phyloP scores from a whole-genome alignment of 2,113 vertebrate genomes.

The Hiodon tergisus region DNA sequence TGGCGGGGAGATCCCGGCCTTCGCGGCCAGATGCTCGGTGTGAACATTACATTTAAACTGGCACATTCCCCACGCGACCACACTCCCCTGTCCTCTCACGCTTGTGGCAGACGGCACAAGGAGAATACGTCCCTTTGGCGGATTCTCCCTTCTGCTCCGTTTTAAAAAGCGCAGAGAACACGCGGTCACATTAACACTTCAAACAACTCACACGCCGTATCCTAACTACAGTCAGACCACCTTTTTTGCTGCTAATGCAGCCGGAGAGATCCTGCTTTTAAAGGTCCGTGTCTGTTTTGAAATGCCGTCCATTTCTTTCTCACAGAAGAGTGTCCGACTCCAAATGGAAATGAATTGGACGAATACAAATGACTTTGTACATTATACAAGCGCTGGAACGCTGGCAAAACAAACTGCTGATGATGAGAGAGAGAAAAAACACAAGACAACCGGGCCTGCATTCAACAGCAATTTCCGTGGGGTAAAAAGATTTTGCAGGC shows the following conservation, averaged over 20 bases:
- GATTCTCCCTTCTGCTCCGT: too few relatives aligned
- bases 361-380: not conserved
- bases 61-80: too few relatives aligned
- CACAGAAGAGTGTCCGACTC: not conserved
- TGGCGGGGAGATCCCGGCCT: too few relatives aligned
- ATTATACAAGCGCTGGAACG: not conserved
- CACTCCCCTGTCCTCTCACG: too few relatives aligned
- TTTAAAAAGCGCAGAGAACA: slow-evolving; percentile 9
- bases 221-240: slow-evolving; percentile 16
- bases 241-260: slow-evolving; percentile 27
- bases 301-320: not conserved
- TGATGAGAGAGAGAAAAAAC: not conserved
- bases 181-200: slow-evolving; percentile 45
- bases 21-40: too few relatives aligned
- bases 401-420: slow-evolving; percentile 1
- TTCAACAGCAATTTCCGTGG: not conserved
- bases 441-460: not conserved
- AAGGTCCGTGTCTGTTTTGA: slow-evolving; percentile 13
- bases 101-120: too few relatives aligned
- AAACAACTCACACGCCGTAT: slow-evolving; percentile 35
- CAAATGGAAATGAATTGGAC: not conserved
- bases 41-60: too few relatives aligned
- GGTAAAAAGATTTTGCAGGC: not conserved
- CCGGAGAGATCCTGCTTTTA: too few relatives aligned
- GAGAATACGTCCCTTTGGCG: too few relatives aligned